Evolutionary conservation across 2,888 invertebrate genomes (phyloP), one percentile per base, ranked within the genome.

Genomic region (Pristionchus fissidentatus): DNA sequence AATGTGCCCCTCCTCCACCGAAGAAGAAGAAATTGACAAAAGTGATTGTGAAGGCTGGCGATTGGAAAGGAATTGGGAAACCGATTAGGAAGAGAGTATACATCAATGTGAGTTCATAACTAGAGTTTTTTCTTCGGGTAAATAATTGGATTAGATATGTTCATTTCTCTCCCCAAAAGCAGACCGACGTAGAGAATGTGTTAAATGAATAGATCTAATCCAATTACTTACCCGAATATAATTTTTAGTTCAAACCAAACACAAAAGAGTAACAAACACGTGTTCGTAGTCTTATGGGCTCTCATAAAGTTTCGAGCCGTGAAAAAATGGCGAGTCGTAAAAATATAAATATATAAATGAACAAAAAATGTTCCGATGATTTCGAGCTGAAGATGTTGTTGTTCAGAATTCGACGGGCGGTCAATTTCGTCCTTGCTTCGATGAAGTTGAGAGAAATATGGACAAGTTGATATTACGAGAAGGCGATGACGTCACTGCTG

Each of bases 401-500:
- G 19, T 49, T 49, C 77, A 78, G 80, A 80, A 80, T 80, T 22
- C 41, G 10, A 41, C 29, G 29, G 29, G 41, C 13, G 29, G 43
- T 43, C 57, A 80, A 43, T 32, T 80, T 35, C 60, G 57, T 43
- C 80, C 60, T 0, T 60, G 60, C 19, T 80, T 60, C 43, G 32
- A 41, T 43, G 41, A 41, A 13, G 60, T 60, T 26, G 5, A 26
- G 3, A 22, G 80, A 22, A 41, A 60, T 3, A 80, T 32, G 7
- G 80, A 80, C 43, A 32, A 35, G 22, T 22, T 60, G 43, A 43
- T 60, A n/a, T 29, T 80, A 15, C 19, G 60, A 43, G 80, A 60
- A n/a, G 80, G 80, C 13, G 80, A 80, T 29, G 80, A 80, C n/a
- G 62, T 80, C 22, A 41, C 35, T 35, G 55, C 29, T 41, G 7